These are phyloP conservation scores for Microtus pennsylvanicus DNA, from an alignment of 2,113 vertebrate genomes.

Conservation along the genomic window DNA sequence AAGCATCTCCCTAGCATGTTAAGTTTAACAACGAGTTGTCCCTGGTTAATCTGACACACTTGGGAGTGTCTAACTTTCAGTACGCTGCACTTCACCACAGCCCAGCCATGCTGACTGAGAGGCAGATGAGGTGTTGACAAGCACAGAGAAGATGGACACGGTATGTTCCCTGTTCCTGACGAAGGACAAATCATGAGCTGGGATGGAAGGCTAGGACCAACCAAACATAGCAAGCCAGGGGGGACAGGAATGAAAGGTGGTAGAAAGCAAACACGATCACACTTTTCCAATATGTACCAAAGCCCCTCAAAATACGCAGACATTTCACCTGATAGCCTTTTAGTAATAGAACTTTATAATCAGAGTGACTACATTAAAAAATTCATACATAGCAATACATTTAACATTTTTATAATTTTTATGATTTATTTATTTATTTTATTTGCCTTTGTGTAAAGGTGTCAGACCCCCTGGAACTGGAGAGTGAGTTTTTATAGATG, in stretches of 20 bases:
- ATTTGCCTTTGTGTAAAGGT: too few relatives aligned
- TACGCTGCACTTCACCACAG: not conserved
- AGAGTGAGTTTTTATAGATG: not conserved
- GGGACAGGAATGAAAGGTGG: not conserved
- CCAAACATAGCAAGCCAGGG: not conserved
- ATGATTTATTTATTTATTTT: too few relatives aligned
- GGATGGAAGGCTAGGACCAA: not conserved
- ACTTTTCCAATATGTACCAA: not conserved
- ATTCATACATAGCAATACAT: not conserved
- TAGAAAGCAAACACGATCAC: not conserved
- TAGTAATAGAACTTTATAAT: not conserved
- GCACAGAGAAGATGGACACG: not conserved
- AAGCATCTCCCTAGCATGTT: not conserved
- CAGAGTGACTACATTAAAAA: not conserved
- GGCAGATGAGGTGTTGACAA: not conserved
- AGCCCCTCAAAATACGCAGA: not conserved
- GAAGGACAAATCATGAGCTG: not conserved
- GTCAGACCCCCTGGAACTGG: too few relatives aligned
- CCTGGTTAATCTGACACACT: not conserved
- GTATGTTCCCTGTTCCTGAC: not conserved
- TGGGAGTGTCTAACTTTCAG: not conserved
- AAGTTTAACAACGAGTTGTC: not conserved
- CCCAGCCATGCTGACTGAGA: conserved; percentile 18
- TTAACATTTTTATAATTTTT: not conserved
- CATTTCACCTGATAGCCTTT: not conserved